Evolutionary conservation across 2,797 vertebrate species (phyloP), one percentile per base, ranked within the genome.

Genomic region (Pseudotriccus pelzelni): DNA sequence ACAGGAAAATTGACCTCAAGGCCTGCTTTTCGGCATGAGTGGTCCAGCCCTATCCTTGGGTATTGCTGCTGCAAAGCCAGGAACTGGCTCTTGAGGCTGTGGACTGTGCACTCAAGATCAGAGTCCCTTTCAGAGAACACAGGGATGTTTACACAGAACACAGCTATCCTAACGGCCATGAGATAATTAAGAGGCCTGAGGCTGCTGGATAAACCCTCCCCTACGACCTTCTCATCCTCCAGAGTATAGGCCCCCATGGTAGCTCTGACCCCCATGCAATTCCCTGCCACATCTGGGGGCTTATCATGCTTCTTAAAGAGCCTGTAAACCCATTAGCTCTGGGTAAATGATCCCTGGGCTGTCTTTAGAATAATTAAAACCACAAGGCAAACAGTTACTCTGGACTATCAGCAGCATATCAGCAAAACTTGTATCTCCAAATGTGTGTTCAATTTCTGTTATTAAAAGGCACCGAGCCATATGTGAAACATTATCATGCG

Each of bases 361-460:
- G 97, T 97, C 97, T 98, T 98, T 97, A 98, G 92, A 97, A 97
- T 98, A 98, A 98, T 98, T 97, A 97, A 98, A 98, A 98, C 97
- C 98, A 98, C 97, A 98, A 97, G 98, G 97, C 95, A 95, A 97
- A 97, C 94, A 95, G 96, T 97, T 97, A 92, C 83, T 87, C 90
- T 96, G 77, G 95, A 97, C 96, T 98, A 98, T 98, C 98, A 97
- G 97, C 96, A 96, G 95, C 95, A 53, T 97, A 98, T 98, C 98
- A 97, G 94, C 96, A 95, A 95, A 97, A 98, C 96, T 97, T 97
- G 94, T 96, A 96, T 96, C 97, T 97, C 92, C 92, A 97, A 98
- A 98, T 97, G 97, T 98, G 98, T 96, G 97, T 98, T 97, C 97
- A 98, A 98, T 98, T 98, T 98, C 94, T 97, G 97, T 97, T 98